phyloP scores from a whole-genome alignment of 2,113 vertebrate species.

The Anser brachyrhynchus region DNA sequence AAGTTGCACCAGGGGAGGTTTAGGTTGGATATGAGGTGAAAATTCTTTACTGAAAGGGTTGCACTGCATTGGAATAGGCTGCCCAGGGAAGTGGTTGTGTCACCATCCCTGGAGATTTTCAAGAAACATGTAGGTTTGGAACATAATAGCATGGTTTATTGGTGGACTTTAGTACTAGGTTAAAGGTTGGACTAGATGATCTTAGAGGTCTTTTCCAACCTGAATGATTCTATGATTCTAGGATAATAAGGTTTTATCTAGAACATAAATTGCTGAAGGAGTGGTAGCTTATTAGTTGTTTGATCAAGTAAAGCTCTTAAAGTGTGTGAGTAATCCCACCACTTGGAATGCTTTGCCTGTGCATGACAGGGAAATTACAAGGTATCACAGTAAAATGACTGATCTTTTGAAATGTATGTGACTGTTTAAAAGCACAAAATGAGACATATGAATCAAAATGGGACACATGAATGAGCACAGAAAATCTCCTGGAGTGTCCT shows the following conservation, averaged over 20 bases:
- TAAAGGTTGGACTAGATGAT: too few species aligned
- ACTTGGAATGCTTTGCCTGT: not conserved
- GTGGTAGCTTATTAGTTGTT: not conserved
- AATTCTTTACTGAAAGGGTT: too few species aligned
- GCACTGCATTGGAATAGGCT: too few species aligned
- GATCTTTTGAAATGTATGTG: not conserved
- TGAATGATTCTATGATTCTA: too few species aligned
- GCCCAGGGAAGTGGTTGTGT: too few species aligned
- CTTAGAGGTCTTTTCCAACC: too few species aligned
- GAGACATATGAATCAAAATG: not conserved
- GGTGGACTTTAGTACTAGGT: too few species aligned
- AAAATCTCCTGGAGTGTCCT: not conserved
- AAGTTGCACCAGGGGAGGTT: too few species aligned
- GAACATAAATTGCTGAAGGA: not conserved
- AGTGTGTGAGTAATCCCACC: not conserved
- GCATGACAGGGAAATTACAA: not conserved
- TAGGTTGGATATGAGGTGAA: too few species aligned
- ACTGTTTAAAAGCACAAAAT: not conserved
- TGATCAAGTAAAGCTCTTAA: not conserved
- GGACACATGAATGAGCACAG: not conserved
- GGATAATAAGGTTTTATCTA: not conserved
- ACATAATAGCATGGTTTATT: too few species aligned
- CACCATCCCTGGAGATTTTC: too few species aligned
- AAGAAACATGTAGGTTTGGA: too few species aligned
- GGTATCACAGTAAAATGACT: not conserved